These are phyloP conservation scores for Malacoctenus gilli DNA, from an alignment of 2,797 vertebrate species.

Conservation along the genomic window DNA sequence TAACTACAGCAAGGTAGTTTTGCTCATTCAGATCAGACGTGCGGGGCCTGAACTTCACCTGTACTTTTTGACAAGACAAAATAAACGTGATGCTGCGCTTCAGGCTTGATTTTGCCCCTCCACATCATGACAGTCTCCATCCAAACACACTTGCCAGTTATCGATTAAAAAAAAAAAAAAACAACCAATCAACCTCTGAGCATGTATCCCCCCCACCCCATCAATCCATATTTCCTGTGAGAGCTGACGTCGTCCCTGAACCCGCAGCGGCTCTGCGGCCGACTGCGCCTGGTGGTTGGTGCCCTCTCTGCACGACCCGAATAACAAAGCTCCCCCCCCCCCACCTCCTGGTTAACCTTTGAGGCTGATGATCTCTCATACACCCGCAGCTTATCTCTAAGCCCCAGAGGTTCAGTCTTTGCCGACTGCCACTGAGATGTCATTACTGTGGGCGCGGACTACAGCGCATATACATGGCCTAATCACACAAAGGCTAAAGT, in stretches of 20 bases:
- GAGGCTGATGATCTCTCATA: constrained; percentile 62
- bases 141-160: no score
- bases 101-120: no score
- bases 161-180: no score
- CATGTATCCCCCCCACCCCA: neutral
- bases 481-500: constrained; percentile 28
- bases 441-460: constrained; percentile 42
- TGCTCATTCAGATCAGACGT: no score
- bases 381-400: constrained; percentile 60
- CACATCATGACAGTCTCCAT: no score
- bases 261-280: constrained; percentile 23
- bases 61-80: no score
- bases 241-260: constrained; percentile 2
- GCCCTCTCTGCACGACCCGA: constrained; percentile 55
- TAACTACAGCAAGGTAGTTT: no score
- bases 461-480: constrained; percentile 24
- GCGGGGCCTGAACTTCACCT: no score
- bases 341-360: constrained; percentile 71
- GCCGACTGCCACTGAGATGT: constrained; percentile 53
- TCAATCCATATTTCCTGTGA: neutral
- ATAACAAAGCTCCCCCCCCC: constrained; percentile 65
- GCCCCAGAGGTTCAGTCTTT: constrained; percentile 49
- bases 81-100: no score
- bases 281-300: constrained; percentile 31
- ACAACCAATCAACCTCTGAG: no score